These are phyloP conservation scores for Pocota personata DNA, from an alignment of 2,888 invertebrate species.

Conservation along the genomic window DNA sequence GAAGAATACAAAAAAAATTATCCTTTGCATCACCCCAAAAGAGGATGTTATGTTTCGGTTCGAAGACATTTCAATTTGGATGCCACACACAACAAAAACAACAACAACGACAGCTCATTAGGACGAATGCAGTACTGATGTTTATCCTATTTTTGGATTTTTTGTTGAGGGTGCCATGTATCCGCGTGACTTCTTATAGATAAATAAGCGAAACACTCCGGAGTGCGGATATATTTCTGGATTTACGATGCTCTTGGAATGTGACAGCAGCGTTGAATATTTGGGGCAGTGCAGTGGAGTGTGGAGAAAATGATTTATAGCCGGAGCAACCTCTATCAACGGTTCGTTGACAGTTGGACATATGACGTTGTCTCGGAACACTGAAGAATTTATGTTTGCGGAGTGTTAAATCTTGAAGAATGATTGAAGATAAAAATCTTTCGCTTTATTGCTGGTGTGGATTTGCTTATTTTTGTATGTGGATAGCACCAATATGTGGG, in stretches of 20 bases:
- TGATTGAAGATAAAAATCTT: conserved; percentile 35
- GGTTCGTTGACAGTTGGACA: conserved; percentile 68
- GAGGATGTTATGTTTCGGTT: conserved; percentile 46
- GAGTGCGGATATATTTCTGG: conserved; percentile 23
- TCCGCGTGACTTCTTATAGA: conserved; percentile 16
- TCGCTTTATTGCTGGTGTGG: conserved; percentile 20
- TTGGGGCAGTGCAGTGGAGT: not conserved
- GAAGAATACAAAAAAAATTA: not conserved
- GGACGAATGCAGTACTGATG: conserved; percentile 44
- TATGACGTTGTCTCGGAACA: conserved; percentile 49
- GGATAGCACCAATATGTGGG: not conserved
- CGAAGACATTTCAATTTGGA: conserved; percentile 65
- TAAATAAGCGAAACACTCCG: not conserved
- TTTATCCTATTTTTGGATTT: conserved; percentile 65
- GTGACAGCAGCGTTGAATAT: conserved; percentile 2
- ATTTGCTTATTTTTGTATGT: conserved; percentile 7
- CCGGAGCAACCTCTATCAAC: conserved; percentile 30
- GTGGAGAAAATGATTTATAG: conserved; percentile 52
- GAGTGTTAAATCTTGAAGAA: conserved; percentile 15
- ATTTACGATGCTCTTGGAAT: conserved; percentile 41
- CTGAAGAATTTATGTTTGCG: not conserved
- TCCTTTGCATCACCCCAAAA: conserved; percentile 13
- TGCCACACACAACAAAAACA: not conserved
- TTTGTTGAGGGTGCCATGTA: conserved; percentile 16
- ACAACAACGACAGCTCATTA: conserved; percentile 40